Percentiles rank a stretch among this genome's conserved stretches.
These are phyloP conservation scores for Micronycteris hirsuta DNA, from an alignment of 2,113 vertebrate species.

Conservation along the genomic window DNA sequence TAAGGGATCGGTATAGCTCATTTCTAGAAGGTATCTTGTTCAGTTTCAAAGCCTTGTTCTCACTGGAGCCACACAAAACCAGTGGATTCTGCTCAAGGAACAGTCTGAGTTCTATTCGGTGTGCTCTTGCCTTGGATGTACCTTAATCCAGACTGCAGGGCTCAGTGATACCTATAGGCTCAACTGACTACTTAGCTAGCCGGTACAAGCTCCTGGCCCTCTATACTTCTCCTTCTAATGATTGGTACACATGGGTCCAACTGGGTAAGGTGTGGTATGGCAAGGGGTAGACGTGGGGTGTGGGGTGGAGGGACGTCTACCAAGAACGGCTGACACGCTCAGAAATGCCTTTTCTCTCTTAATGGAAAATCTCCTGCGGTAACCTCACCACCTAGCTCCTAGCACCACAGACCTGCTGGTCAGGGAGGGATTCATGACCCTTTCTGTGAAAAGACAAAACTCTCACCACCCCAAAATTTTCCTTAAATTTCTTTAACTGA, in stretches of 20 bases:
- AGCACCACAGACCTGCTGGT: conserved; percentile 20
- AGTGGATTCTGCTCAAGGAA: conserved; percentile 8
- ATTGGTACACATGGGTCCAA: background rate
- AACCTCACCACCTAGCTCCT: background rate
- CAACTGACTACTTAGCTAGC: background rate
- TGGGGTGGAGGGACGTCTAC: background rate
- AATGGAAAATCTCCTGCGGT: background rate
- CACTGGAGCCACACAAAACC: background rate
- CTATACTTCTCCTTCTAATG: conserved; percentile 35
- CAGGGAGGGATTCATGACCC: conserved; percentile 17
- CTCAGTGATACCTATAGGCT: background rate
- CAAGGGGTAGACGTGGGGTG: background rate
- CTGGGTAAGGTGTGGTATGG: background rate
- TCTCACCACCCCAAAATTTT: background rate
- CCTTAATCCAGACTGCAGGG: background rate
- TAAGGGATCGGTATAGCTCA: background rate
- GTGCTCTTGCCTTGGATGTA: background rate
- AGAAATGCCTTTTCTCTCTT: background rate
- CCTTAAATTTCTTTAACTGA: background rate
- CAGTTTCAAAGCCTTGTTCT: conserved; percentile 56
- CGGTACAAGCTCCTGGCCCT: background rate
- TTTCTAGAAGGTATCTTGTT: conserved; percentile 50
- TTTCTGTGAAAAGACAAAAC: conserved; percentile 36
- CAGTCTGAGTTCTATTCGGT: background rate
- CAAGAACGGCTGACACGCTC: conserved; percentile 37